A percentile compares a stretch with the other conserved stretches of the same genome.
These are phyloP conservation scores for Lepidurus packardi DNA, from an alignment of 1,140 invertebrate species.

Conservation along the genomic window DNA sequence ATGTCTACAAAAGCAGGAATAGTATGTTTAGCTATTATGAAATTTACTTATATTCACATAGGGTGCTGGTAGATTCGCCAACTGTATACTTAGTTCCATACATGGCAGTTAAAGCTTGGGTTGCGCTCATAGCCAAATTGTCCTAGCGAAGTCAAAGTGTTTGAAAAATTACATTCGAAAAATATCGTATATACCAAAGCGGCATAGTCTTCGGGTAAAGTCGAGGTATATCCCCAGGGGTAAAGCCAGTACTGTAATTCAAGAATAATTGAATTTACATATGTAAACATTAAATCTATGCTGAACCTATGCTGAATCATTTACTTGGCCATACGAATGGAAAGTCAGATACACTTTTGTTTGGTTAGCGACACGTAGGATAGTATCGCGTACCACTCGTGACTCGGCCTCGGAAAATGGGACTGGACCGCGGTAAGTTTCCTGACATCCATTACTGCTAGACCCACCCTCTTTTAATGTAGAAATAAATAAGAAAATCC, in stretches of 20 bases:
- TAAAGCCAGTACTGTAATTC: conserved; percentile 35
- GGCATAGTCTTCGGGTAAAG: conserved; percentile 39
- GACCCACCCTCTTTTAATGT: conserved; percentile 50
- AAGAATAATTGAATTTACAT: not conserved
- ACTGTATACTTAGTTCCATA: conserved; percentile 29
- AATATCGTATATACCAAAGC: conserved; percentile 39
- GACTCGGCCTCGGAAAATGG: conserved; percentile 64
- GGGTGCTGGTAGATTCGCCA: conserved; percentile 19
- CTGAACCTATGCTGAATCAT: not conserved
- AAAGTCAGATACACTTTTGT: conserved; percentile 39
- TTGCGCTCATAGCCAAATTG: conserved; percentile 38
- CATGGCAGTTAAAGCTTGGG: conserved; percentile 28
- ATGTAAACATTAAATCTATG: not conserved
- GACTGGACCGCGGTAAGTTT: conserved; percentile 55
- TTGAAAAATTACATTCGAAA: not conserved
- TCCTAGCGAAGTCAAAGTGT: conserved; percentile 30
- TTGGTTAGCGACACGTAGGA: conserved; percentile 43
- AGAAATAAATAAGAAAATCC: not conserved
- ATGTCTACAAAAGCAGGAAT: conserved; percentile 36
- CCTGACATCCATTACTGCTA: conserved; percentile 51
- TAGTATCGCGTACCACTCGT: conserved; percentile 48
- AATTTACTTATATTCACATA: conserved; percentile 33
- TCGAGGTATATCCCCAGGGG: conserved; percentile 41
- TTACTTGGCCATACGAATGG: conserved; percentile 15
- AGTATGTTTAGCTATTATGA: conserved; percentile 4